phyloP scores from a whole-genome alignment of 2,113 vertebrate species.

The Cacatua alba region DNA sequence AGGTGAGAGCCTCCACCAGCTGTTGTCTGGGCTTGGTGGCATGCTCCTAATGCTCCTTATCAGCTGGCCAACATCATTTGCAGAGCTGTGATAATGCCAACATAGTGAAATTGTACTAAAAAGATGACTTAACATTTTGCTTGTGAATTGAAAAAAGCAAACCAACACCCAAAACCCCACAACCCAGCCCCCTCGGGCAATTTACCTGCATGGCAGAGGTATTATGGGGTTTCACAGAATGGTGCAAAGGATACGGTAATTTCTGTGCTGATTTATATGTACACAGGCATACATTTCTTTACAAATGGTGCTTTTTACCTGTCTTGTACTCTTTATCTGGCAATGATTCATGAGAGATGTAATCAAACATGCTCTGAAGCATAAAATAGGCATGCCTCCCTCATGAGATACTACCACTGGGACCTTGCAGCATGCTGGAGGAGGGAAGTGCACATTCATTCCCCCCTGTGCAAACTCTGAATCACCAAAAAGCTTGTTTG shows the following conservation, averaged over 20 bases:
- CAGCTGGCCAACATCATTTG: not conserved
- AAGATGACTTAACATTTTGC: not conserved
- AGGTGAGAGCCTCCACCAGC: slow-evolving; percentile 19
- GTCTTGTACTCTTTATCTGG: not conserved
- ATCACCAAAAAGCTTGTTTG: not conserved
- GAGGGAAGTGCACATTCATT: not conserved
- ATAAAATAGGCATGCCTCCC: not conserved
- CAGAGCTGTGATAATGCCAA: not conserved
- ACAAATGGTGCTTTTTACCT: not conserved
- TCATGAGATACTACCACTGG: not conserved
- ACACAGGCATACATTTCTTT: not conserved
- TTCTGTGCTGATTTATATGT: not conserved
- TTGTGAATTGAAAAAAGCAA: not conserved
- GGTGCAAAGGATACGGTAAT: not conserved
- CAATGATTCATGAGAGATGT: not conserved
- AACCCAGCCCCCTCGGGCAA: rapidly evolving
- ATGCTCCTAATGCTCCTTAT: not conserved
- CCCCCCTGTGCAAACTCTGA: not conserved
- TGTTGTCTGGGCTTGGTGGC: not conserved
- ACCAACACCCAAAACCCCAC: not conserved
- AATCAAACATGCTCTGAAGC: slow-evolving; percentile 15
- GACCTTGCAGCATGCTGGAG: not conserved
- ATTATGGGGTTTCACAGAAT: not conserved
- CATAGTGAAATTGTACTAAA: not conserved
- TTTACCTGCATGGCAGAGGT: not conserved